Percentiles rank a stretch among this genome's conserved stretches.
Evolutionary conservation across 1,140 invertebrate species (phyloP).

Genomic region (Pentalonia nigronervosa): DNA sequence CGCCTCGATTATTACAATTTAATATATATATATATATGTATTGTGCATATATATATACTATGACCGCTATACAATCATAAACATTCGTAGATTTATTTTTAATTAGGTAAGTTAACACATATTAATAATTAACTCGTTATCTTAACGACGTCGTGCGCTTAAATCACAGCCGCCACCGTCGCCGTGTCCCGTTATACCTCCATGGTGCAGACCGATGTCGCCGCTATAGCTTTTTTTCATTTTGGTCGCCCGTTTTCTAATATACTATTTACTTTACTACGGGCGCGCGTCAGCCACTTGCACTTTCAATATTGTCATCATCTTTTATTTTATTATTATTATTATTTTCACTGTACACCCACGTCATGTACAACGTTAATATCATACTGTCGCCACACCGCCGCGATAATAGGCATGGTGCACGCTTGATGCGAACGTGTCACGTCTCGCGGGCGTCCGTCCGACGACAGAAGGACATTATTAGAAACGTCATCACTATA

Average conservation of each 20-base stretch:
- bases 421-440: background rate
- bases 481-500: background rate
- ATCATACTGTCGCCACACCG: background rate
- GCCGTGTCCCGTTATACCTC: no score
- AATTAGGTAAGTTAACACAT: background rate
- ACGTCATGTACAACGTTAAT: background rate
- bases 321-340: background rate
- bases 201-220: background rate
- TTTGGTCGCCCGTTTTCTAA: background rate
- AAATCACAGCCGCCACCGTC: background rate
- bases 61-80: background rate
- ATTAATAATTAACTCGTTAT: background rate
- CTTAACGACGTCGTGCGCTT: background rate
- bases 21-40: background rate
- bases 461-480: background rate
- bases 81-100: background rate
- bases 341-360: background rate
- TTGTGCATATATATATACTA: no score
- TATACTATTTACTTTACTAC: background rate
- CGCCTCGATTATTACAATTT: background rate
- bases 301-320: background rate
- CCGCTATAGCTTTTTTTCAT: background rate
- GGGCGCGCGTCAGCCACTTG: background rate
- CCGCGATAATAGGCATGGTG: background rate
- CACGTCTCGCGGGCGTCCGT: background rate